phyloP scores from a whole-genome alignment of 2,888 invertebrate species.

The Ditula angustiorana region DNA sequence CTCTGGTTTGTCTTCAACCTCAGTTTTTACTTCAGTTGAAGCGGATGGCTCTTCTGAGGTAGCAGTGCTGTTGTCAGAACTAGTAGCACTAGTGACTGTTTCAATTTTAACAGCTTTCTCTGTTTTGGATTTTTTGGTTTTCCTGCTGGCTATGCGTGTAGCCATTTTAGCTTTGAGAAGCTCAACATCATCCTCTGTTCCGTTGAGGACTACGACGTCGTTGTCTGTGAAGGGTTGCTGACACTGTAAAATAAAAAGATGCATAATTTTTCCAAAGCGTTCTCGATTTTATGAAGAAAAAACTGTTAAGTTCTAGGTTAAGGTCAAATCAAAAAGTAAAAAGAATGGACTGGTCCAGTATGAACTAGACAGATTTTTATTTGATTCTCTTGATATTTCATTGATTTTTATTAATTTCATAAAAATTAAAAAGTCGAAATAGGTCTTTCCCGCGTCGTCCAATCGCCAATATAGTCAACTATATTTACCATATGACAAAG shows the following conservation, averaged over 20 bases:
- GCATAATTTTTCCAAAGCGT: too few species aligned
- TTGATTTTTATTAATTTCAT: too few species aligned
- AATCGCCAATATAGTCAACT: not conserved
- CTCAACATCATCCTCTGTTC: conserved; percentile 91
- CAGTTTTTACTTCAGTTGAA: conserved; percentile 29
- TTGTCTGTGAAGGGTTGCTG: conserved; percentile 90
- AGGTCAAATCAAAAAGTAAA: too few species aligned
- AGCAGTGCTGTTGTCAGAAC: too few species aligned
- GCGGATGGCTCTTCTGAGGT: conserved; percentile 48
- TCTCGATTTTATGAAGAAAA: not conserved
- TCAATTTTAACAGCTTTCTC: conserved; percentile 53
- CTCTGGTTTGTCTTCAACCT: conserved; percentile 69
- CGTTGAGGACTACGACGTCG: conserved; percentile 96
- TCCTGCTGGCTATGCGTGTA: conserved; percentile 88
- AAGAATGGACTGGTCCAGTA: too few species aligned
- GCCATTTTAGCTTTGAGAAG: conserved; percentile 88
- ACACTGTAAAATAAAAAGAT: conserved; percentile 83
- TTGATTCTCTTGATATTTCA: too few species aligned
- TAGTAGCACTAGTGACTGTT: conserved; percentile 48
- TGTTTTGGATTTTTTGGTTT: conserved; percentile 87
- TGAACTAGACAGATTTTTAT: too few species aligned
- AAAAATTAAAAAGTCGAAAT: too few species aligned
- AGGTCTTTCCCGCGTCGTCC: too few species aligned
- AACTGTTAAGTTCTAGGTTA: too few species aligned
- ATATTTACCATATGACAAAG: conserved; percentile 84